phyloP scores from a whole-genome alignment of 2,888 invertebrate genomes.

The Tryphoninae sp. region DNA sequence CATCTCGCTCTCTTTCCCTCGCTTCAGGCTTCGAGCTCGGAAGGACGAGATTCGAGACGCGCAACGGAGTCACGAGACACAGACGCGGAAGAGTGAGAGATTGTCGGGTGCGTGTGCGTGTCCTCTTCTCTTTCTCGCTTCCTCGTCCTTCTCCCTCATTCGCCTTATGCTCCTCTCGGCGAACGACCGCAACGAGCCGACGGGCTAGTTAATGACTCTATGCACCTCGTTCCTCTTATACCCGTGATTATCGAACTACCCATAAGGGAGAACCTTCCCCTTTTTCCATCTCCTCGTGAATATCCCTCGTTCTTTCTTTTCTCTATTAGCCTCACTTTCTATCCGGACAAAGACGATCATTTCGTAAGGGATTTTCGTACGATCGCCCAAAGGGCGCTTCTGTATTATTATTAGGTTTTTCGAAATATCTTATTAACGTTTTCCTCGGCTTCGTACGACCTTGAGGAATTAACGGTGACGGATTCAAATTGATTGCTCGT shows the following conservation, averaged over 20 bases:
- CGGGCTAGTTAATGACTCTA: constrained; percentile 78
- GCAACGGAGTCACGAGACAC: constrained; percentile 28
- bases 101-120: constrained; percentile 48
- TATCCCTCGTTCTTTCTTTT: constrained; percentile 7
- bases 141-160: constrained; percentile 2
- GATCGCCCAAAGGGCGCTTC: constrained; percentile 37
- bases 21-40: too few relatives aligned
- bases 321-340: constrained; percentile 43
- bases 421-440: constrained; percentile 30
- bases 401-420: constrained; percentile 32
- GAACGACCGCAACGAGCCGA: constrained; percentile 75
- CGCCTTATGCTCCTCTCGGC: constrained; percentile 43
- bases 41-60: constrained; percentile 37
- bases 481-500: too few relatives aligned
- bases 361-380: constrained; percentile 27
- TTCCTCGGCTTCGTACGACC: constrained; percentile 27
- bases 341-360: constrained; percentile 47
- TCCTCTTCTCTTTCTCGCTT: constrained; percentile 26
- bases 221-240: constrained; percentile 72
- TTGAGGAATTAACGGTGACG: constrained; percentile 2
- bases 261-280: constrained; percentile 38
- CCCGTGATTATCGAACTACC: constrained; percentile 69
- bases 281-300: constrained; percentile 14
- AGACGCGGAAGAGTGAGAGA: constrained; percentile 45
- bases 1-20: too few relatives aligned